These are phyloP conservation scores for Sebastes minor DNA, from an alignment of 2,797 vertebrate genomes.

Conservation along the genomic window DNA sequence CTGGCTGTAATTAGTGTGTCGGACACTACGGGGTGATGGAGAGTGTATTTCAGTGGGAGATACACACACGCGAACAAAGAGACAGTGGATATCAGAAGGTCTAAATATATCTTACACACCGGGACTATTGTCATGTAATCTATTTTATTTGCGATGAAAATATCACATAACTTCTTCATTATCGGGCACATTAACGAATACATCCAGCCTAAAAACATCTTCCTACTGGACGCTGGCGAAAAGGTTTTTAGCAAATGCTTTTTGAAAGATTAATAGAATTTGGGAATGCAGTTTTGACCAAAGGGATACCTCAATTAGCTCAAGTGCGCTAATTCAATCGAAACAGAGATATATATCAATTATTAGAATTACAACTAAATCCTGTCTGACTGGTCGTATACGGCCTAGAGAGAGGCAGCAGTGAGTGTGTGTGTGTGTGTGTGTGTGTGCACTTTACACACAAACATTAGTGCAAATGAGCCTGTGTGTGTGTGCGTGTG, in stretches of 20 bases:
- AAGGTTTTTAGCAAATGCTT: not conserved
- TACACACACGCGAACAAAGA: not conserved
- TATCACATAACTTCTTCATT: constrained; percentile 4
- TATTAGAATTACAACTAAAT: constrained; percentile 55
- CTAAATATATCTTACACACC: not conserved
- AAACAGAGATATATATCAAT: constrained; percentile 52
- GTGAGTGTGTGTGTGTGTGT: constrained; percentile 25
- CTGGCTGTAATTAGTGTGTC: constrained; percentile 40
- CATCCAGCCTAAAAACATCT: not conserved
- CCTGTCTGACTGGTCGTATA: constrained; percentile 18
- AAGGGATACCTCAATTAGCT: constrained; percentile 37
- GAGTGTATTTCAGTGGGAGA: constrained; percentile 20
- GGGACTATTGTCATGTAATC: not conserved
- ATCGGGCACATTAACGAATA: not conserved
- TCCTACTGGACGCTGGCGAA: not conserved
- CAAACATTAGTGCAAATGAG: constrained; percentile 54
- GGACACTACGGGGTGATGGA: constrained; percentile 43
- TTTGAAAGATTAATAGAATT: constrained; percentile 19
- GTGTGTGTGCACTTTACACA: constrained; percentile 33
- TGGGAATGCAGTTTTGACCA: constrained; percentile 1
- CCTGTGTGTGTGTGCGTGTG: constrained; percentile 24
- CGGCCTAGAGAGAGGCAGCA: constrained; percentile 21
- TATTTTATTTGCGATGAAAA: constrained; percentile 13
- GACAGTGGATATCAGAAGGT: not conserved
- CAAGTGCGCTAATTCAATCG: constrained; percentile 54